Conservation (phyloP, 2,797 vertebrate genomes). For the Botia kubotai region DNA sequence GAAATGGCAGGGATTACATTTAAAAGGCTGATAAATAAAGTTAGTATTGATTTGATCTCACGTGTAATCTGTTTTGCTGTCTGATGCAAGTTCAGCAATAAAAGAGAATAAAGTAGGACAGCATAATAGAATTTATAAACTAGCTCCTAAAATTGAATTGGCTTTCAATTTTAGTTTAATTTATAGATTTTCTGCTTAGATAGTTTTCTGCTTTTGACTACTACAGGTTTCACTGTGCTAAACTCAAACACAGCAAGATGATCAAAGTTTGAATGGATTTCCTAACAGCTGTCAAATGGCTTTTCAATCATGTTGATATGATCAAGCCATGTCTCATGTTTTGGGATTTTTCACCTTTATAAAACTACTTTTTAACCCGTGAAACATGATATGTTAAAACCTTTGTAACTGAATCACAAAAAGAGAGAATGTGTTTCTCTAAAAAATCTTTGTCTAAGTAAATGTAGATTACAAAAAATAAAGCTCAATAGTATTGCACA, state of each 20-base stretch:
- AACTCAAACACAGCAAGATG: conserved; percentile 18
- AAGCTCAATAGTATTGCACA: no score
- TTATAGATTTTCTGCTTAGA: conserved; percentile 72
- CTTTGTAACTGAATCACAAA: background rate
- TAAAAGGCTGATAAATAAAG: conserved; percentile 92
- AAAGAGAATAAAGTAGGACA: conserved; percentile 93
- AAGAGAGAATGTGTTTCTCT: background rate
- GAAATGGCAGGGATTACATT: conserved; percentile 79
- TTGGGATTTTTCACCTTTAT: background rate
- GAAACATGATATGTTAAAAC: background rate
- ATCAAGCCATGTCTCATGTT: background rate
- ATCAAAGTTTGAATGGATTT: conserved; percentile 2
- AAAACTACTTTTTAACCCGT: background rate
- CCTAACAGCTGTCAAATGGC: conserved; percentile 11
- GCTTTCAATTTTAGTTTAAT: conserved; percentile 96
- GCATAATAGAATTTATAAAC: conserved; percentile 87
- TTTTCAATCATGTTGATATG: background rate
- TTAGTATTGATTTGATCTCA: conserved; percentile 97
- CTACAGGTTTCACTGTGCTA: conserved; percentile 65
- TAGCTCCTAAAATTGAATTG: conserved; percentile 87
- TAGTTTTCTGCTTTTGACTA: conserved; percentile 52
- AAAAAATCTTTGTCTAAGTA: background rate
- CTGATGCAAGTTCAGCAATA: conserved; percentile 91
- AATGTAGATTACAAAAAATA: background rate
- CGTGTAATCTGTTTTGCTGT: conserved; percentile 97